Evolutionary conservation across 2,888 invertebrate genomes (phyloP).

Genomic region (Deilephila elpenor): DNA sequence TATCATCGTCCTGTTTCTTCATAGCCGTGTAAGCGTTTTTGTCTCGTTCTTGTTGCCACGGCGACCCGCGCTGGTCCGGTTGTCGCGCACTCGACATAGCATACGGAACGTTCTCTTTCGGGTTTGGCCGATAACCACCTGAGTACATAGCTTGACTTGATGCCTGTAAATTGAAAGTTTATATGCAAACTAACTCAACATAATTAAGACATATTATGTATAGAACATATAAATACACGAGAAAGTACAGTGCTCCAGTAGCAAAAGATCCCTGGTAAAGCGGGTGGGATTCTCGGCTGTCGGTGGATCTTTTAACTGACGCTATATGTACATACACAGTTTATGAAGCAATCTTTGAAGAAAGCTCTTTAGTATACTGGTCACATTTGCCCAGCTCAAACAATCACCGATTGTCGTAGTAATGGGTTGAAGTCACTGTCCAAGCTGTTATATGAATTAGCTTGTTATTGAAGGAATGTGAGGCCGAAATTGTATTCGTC

Average conservation of each 20-base stretch:
- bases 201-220: conserved; percentile 33
- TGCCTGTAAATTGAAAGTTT: conserved; percentile 78
- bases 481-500: too few relatives aligned
- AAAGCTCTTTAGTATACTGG: too few relatives aligned
- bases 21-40: conserved; percentile 40
- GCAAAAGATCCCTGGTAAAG: background rate
- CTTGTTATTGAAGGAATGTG: too few relatives aligned
- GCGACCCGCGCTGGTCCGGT: conserved; percentile 42
- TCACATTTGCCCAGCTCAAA: too few relatives aligned
- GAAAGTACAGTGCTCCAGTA: background rate
- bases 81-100: conserved; percentile 47
- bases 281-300: background rate
- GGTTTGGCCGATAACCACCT: conserved; percentile 68
- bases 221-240: conserved; percentile 23
- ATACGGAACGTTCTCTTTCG: conserved; percentile 58
- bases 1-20: conserved; percentile 61
- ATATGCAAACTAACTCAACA: conserved; percentile 60
- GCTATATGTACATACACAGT: too few relatives aligned
- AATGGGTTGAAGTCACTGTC: too few relatives aligned
- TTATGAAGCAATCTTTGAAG: too few relatives aligned
- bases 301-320: too few relatives aligned
- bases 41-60: conserved; percentile 63
- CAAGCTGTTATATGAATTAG: too few relatives aligned
- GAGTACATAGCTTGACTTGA: conserved; percentile 74
- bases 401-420: too few relatives aligned